Percentiles rank a stretch among this genome's conserved stretches.
Evolutionary conservation across 2,888 invertebrate genomes (phyloP).

Genomic region (Drosophila tanythrix): DNA sequence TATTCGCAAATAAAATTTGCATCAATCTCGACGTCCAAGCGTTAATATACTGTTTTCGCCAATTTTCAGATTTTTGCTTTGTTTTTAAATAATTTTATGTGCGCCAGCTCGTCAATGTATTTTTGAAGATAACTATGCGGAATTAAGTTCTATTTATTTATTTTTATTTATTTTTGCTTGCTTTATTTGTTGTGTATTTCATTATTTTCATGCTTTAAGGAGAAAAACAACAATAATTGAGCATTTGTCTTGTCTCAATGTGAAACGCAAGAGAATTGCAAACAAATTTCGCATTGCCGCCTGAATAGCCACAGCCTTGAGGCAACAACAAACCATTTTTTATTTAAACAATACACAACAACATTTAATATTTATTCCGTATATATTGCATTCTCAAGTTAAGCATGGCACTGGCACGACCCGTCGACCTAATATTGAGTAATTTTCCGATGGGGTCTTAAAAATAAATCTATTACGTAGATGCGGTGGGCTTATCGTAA

Average conservation of each 20-base stretch:
- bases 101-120: slow-evolving; percentile 5
- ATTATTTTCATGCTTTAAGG: slow-evolving; percentile 19
- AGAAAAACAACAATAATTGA: slow-evolving; percentile 50
- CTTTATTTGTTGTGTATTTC: slow-evolving; percentile 17
- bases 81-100: slow-evolving; percentile 10
- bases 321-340: slow-evolving; percentile 35
- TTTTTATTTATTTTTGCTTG: slow-evolving; percentile 22
- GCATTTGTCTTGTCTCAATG: slow-evolving; percentile 46
- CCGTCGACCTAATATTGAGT: slow-evolving; percentile 67
- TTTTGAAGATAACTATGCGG: slow-evolving; percentile 26
- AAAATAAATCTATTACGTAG: slow-evolving; percentile 69
- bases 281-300: slow-evolving; percentile 70
- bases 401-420: slow-evolving; percentile 35
- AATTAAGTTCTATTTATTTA: slow-evolving; percentile 38
- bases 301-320: slow-evolving; percentile 69
- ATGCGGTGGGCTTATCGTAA: slow-evolving; percentile 47
- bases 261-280: slow-evolving; percentile 46
- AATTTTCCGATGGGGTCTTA: slow-evolving; percentile 61
- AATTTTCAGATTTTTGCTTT: background rate
- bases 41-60: slow-evolving; percentile 1
- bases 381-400: slow-evolving; percentile 26
- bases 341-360: slow-evolving; percentile 40
- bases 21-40: slow-evolving; percentile 20
- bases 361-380: slow-evolving; percentile 32
- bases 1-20: slow-evolving; percentile 14